Base-by-base conservation (phyloP, 2,888 invertebrate species). In the Drosophila borealis region DNA sequence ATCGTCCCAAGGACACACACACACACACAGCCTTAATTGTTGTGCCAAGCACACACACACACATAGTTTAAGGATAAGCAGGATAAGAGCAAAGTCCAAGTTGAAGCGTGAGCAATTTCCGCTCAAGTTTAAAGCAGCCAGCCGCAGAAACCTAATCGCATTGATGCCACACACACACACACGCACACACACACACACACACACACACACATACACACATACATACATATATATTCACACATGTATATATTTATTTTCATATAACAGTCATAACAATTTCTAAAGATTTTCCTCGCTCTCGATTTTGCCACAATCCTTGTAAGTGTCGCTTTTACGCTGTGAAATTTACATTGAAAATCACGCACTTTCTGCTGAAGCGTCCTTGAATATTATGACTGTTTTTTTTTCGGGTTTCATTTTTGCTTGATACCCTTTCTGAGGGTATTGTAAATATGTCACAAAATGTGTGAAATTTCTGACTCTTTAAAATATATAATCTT, bases 311-410 rank as follows among this genome's bases (percentile, higher is more conserved):
- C 39, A 41, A 50, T 10, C 33, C 6, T 19, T 37, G 41, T 48
- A 49, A 41, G 19, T 33, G 21, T 45, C 34, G 19, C 53, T 55
- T 53, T 72, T 63, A 53, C 59, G 44, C 66, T 53, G 21, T 49
- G 17, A 34, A 66, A 53, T 50, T 78, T 67, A 71, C 68, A 56
- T 66, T 44, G 69, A 70, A 74, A 86, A 76, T 78, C 66, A 83
- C 70, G 71, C 71, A 81, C 44, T 83, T 86, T 61, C 74, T 19
- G 21, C 9, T 25, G 65, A 86, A 68, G 34, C 57, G 51, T 44
- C 72, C 72, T 78, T 72, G 72, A 66, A 77, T 84, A 56, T 69
- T 67, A 83, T 53, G 67, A 49, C 56, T 37, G n/a, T 34, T 68
- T 51, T 55, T 39, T 54, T 34, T 9, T n/a, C 25, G 19, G 29